Evolutionary conservation across 2,797 vertebrate species (phyloP).

Genomic region (Tapera naevia): DNA sequence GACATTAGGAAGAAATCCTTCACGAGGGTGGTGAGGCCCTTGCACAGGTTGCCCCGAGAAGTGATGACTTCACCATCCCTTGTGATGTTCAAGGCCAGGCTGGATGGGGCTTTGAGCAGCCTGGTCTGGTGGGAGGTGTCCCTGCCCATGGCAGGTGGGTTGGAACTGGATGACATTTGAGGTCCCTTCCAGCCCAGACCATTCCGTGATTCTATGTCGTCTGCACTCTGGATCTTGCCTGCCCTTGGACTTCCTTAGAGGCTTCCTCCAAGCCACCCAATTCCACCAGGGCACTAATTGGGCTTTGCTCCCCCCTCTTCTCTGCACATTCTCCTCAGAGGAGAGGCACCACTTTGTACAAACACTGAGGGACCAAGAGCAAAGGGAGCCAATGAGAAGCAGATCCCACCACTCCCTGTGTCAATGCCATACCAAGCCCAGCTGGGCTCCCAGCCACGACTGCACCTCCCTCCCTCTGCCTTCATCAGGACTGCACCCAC

Average conservation of each 20-base stretch:
- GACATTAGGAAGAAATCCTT: no score
- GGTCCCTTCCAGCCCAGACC: no score
- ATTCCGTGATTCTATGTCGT: no score
- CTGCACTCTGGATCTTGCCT: rapidly evolving
- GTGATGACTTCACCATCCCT: no score
- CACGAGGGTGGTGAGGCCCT: no score
- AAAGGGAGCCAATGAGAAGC: background rate
- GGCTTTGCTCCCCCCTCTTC: background rate
- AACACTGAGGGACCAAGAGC: rapidly evolving
- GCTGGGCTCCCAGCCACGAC: background rate
- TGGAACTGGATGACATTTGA: no score
- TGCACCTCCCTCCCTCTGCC: background rate
- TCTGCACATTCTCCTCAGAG: background rate
- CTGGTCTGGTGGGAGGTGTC: no score
- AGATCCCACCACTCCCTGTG: rapidly evolving
- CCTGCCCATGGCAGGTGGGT: no score
- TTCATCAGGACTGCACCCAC: rapidly evolving
- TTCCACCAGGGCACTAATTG: rapidly evolving
- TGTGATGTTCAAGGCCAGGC: no score
- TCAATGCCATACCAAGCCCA: background rate
- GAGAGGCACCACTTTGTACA: background rate
- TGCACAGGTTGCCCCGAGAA: no score
- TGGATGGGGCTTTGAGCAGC: no score
- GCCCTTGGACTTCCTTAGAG: background rate
- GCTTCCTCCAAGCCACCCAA: background rate